Evolutionary conservation across 2,888 invertebrate genomes (phyloP).

Genomic region (Bhutanitis thaidina): DNA sequence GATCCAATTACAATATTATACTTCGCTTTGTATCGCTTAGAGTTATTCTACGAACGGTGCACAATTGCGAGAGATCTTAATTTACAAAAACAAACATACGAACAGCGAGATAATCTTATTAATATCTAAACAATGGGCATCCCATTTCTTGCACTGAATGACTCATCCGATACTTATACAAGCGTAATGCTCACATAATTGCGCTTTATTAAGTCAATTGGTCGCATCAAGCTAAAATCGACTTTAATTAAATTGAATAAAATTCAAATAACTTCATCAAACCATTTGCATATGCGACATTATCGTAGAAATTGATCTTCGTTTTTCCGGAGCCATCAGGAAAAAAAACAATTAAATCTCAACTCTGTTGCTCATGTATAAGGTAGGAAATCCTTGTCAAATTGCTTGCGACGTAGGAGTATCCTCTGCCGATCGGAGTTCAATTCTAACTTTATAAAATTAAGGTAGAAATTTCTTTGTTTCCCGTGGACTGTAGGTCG

Average conservation of each 20-base stretch:
- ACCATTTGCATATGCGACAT: conserved; percentile 8
- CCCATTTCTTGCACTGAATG: conserved; percentile 61
- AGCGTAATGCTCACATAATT: conserved; percentile 48
- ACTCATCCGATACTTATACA: conserved; percentile 56
- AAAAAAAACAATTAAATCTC: conserved; percentile 1
- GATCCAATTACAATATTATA: no score
- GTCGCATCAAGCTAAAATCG: conserved; percentile 26
- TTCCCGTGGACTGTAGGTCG: background rate
- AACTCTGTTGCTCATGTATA: background rate
- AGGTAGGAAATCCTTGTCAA: background rate
- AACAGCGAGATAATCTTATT: conserved; percentile 40
- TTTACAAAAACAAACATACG: conserved; percentile 39
- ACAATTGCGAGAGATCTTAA: conserved; percentile 31
- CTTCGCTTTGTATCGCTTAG: background rate
- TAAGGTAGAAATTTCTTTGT: background rate
- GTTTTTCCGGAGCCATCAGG: conserved; percentile 1
- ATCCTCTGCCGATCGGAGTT: background rate
- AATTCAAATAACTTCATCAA: conserved; percentile 10
- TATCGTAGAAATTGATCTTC: background rate
- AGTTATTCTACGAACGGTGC: conserved; percentile 27
- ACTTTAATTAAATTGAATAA: conserved; percentile 28
- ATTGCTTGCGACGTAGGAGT: background rate
- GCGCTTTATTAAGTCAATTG: conserved; percentile 37
- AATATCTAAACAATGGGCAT: conserved; percentile 50
- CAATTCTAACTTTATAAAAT: background rate